Evolutionary conservation across 2,797 vertebrate species (phyloP).

Genomic region (Allobates femoralis): DNA sequence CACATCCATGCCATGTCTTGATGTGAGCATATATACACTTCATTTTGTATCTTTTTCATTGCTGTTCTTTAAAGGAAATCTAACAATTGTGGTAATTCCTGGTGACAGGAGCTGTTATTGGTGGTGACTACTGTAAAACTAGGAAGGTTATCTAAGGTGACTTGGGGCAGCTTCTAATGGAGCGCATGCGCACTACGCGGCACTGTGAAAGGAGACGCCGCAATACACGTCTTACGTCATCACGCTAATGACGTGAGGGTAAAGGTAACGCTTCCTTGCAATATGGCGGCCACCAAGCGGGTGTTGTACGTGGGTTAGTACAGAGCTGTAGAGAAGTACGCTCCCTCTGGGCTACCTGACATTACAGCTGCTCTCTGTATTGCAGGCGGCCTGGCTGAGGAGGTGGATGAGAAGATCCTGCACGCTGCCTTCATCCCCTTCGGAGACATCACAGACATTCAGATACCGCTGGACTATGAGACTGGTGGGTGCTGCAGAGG

Average conservation of each 20-base stretch:
- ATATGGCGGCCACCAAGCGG: constrained; percentile 89
- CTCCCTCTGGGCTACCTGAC: neutral
- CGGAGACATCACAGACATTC: constrained; percentile 94
- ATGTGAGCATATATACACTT: too few species aligned
- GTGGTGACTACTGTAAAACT: too few species aligned
- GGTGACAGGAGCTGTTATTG: too few species aligned
- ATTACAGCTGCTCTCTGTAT: constrained; percentile 7
- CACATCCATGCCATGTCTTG: too few species aligned
- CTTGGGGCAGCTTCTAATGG: too few species aligned
- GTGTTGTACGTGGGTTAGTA: constrained; percentile 91
- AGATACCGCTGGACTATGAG: constrained; percentile 97
- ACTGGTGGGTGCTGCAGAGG: constrained; percentile 77
- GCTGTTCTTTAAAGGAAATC: too few species aligned
- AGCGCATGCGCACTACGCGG: too few species aligned
- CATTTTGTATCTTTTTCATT: too few species aligned
- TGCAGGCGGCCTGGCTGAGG: constrained; percentile 91
- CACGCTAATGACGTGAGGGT: constrained; percentile 20
- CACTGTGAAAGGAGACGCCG: neutral
- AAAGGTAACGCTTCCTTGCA: constrained; percentile 69
- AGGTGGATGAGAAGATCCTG: constrained; percentile 95
- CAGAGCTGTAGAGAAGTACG: too few species aligned
- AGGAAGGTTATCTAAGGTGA: too few species aligned
- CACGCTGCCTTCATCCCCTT: constrained; percentile 97
- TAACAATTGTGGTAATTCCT: too few species aligned
- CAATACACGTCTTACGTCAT: neutral